Conservation (phyloP, 2,113 vertebrate species). For the Sylvilagus bachmani region DNA sequence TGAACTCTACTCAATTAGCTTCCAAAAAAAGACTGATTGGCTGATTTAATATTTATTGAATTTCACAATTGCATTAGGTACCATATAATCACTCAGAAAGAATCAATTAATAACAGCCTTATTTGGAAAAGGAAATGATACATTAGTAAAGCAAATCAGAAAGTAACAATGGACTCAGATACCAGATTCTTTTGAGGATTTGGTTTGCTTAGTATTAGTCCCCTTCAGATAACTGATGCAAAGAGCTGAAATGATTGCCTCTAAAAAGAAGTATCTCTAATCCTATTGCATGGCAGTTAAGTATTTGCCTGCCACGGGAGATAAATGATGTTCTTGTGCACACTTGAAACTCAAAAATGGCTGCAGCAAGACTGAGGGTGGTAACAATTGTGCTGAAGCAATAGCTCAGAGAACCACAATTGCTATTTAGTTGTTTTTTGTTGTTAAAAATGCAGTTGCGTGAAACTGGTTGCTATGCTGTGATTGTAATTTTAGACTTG, state of each 20-base stretch:
- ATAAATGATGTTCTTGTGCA: conserved; percentile 62
- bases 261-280: conserved; percentile 54
- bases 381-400: conserved; percentile 9
- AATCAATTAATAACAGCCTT: conserved; percentile 62
- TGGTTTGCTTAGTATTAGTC: conserved; percentile 33
- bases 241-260: conserved; percentile 39
- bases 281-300: background rate
- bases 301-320: conserved; percentile 63
- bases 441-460: conserved; percentile 53
- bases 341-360: conserved; percentile 67
- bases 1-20: conserved; percentile 68
- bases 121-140: conserved; percentile 62
- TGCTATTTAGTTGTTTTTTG: conserved; percentile 60
- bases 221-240: conserved; percentile 27
- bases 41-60: conserved; percentile 74
- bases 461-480: conserved; percentile 21
- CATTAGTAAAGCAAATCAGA: conserved; percentile 53
- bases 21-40: conserved; percentile 54
- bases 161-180: conserved; percentile 63
- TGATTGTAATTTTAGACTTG: background rate
- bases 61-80: conserved; percentile 36
- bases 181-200: conserved; percentile 45
- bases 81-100: conserved; percentile 41
- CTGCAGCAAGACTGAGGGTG: conserved; percentile 43
- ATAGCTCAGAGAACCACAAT: conserved; percentile 64